A percentile compares a stretch with the other conserved stretches of the same genome.
These are phyloP conservation scores for Dione vanillae DNA, from an alignment of 2,888 invertebrate species.

Conservation along the genomic window DNA sequence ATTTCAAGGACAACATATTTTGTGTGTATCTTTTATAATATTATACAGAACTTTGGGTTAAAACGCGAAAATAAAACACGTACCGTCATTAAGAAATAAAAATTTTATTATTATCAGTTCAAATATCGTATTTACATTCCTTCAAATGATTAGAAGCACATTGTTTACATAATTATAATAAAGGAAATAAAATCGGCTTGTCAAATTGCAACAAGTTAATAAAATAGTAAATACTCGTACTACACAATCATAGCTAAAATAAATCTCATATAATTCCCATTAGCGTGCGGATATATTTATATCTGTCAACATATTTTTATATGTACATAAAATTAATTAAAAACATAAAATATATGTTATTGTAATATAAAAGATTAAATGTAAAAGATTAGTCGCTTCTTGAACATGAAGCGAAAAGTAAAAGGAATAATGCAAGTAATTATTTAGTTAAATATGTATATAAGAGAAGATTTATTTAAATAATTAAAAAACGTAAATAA, in stretches of 20 bases:
- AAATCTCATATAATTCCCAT: constrained; percentile 51
- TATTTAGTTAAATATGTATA: too few species aligned
- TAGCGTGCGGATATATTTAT: constrained; percentile 33
- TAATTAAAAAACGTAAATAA: too few species aligned
- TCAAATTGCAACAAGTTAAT: constrained; percentile 56
- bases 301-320: constrained; percentile 31
- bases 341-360: too few species aligned
- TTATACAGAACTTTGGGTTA: not conserved
- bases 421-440: too few species aligned
- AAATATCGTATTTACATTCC: constrained; percentile 85
- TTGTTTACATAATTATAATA: constrained; percentile 76
- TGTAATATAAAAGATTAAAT: too few species aligned
- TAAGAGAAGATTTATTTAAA: too few species aligned
- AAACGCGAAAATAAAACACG: constrained; percentile 52
- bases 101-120: constrained; percentile 85
- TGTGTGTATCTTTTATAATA: too few species aligned
- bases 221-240: constrained; percentile 57
- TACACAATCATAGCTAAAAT: constrained; percentile 55
- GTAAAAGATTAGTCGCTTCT: too few species aligned
- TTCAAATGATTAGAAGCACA: constrained; percentile 83
- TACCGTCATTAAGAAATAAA: constrained; percentile 79
- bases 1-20: too few species aligned
- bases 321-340: too few species aligned
- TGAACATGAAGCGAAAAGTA: too few species aligned
- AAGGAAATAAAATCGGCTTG: constrained; percentile 60